Evolutionary conservation across 2,113 vertebrate genomes (phyloP), one percentile per base, ranked within the genome.

Genomic region (Ochotona princeps): DNA sequence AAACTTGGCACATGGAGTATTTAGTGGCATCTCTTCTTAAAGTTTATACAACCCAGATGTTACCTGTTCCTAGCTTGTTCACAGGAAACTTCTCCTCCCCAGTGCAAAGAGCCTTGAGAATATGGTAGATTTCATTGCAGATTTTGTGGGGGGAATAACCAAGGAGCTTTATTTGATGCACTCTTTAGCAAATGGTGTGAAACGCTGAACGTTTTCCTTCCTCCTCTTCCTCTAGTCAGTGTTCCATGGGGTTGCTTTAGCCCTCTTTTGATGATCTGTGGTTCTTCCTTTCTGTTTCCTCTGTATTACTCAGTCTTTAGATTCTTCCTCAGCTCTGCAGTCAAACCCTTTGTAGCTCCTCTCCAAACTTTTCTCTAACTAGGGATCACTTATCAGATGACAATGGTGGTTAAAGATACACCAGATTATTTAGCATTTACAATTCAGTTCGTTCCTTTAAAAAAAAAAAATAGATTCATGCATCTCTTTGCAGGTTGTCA

Each of bases 21-120:
- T 84, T 78, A 82, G 93, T 70, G 92, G 73, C 63, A 79, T 89
- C 65, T 65, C 15, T 93, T 92, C 90, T 89, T 69, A 74, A 92
- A 69, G n/a, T 95, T 88, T 91, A 83, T 92, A 2, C 74, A 89
- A 70, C 70, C 32, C 84, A 95, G 88, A 95, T 89, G 86, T 85
- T 78, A 88, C 70, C 47, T 51, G 25, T 28, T 85, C 26, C 8
- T 35, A 69, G 30, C 12, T 60, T 32, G 57, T 54, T 66, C 28
- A 35, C 38, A 84, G 35, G 87, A 9, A 5, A 28, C 21, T 13
- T 30, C 15, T 12, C 5, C 25, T 11, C 38, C 38, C 38, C 38
- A 44, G 38, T 44, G 38, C 38, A 57, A 38, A 84, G 38, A 88
- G 75, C 81, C 67, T 83, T 49, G 51, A 79, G 51, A 83, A 10